Evolutionary conservation across 2,113 vertebrate genomes (phyloP), one percentile per base, ranked within the genome.

Genomic region (Pavo muticus): DNA sequence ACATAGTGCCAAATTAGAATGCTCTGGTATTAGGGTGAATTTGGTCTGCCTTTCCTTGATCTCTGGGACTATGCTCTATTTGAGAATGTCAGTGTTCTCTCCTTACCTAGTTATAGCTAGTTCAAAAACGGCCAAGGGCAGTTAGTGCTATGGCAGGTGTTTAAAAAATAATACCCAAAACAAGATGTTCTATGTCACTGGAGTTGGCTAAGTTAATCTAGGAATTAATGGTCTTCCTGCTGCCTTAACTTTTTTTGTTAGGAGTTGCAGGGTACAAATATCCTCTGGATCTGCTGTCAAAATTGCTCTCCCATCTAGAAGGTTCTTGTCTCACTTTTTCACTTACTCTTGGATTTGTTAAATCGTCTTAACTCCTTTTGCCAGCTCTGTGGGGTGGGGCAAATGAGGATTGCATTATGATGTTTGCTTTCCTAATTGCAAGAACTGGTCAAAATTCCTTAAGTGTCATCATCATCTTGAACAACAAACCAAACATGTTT

Each of bases 41-140:
- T 96, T 95, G 88, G 90, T 84, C 88, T 94, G 93, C 67, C 94
- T 94, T 89, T 91, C 65, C 90, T 87, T 92, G 37, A 84, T 95
- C 73, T 90, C 37, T 87, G 71, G 35, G 47, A 91, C 87, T 14
- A 10, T 94, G 44, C 72, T 96, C 94, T 91, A 86, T 95, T 94
- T 96, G 95, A 96, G 85, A 97, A 95, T 95, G 96, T 95, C 95
- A 97, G 82, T 91, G 94, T 96, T 96, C 95, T 96, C 93, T 91
- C 83, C 91, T 95, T 96, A 93, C 88, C 82, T 77, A 90, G 91
- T 94, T 93, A 94, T 89, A 79, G 80, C 90, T 59, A 21, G 19
- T 70, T 95, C 86, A 86, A 87, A 95, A 90, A 87, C 78, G 88
- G 39, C 40, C 72, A 56, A 80, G 76, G 82, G 57, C 72, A 91